phyloP scores from a whole-genome alignment of 2,797 vertebrate species.

The Melanotaenia pygmaea region DNA sequence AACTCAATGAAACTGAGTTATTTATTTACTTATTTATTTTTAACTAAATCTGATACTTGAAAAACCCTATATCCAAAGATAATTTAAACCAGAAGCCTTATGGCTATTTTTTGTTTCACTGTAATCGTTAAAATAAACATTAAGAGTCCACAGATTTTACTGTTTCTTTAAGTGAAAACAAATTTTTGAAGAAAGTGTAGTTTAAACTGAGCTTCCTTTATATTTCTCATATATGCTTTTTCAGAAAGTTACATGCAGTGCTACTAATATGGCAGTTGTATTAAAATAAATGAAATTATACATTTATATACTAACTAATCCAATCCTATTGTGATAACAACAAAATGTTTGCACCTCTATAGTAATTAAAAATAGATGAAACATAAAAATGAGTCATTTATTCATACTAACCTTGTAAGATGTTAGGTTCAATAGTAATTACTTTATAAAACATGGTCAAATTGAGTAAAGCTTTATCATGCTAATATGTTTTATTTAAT shows the following conservation, averaged over 20 bases:
- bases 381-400: neutral
- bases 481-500: constrained; percentile 7
- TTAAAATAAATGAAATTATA: neutral
- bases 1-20: neutral
- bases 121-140: constrained; percentile 3
- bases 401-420: neutral
- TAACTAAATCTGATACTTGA: neutral
- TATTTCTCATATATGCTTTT: neutral
- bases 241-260: neutral
- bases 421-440: constrained; percentile 11
- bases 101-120: neutral
- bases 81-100: neutral
- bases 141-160: neutral
- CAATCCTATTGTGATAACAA: neutral
- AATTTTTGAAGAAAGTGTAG: neutral
- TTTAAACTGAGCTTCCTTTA: neutral
- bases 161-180: neutral
- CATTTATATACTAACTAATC: neutral
- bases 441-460: neutral
- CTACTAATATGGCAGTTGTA: neutral
- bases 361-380: neutral
- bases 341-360: neutral
- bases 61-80: neutral
- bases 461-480: constrained; percentile 6
- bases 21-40: neutral